Evolutionary conservation across 2,797 vertebrate species (phyloP), one percentile per base, ranked within the genome.

Genomic region (Sus cebifrons): DNA sequence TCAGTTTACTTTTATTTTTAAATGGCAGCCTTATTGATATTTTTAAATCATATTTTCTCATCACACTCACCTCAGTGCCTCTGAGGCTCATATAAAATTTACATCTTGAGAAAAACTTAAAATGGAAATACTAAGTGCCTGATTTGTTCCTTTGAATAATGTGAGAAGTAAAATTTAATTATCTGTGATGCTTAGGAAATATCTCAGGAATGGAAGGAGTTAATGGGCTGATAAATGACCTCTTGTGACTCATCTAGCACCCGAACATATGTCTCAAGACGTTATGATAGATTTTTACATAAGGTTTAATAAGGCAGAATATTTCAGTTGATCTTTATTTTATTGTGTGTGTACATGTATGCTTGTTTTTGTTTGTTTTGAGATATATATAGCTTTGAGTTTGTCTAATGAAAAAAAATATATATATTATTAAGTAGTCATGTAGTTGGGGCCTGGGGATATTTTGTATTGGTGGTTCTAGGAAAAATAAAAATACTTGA

Each of bases 361-460:
- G 9, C 20, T 81, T 71, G 25, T 52, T 58, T 81, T 52, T 92
- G 17, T 54, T 84, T 82, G 15, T 70, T 77, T 77, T 86, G 25
- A n/a, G 18, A 10, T 36, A 40, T 27, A 70, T 7, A 52, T 27
- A 89, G 13, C 11, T 86, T 94, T 74, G 54, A 56, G 25, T 58
- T 87, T n/a, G 74, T 23, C 78, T 95, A 77, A 40, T 65, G 8
- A 94, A 92, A 36, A 36, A 91, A 2, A 77, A 88, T 60, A 13
- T 58, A 16, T 54, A 60, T 40, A 74, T 89, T 82, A 11, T 67
- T 44, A 88, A 79, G 62, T 9, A 82, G 23, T 81, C 44, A 49
- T n/a, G 4, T 84, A 71, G 8, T 27, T 84, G 29, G 23, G 23
- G 11, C 3, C 13, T 15, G 44, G 3, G 2, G 8, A 79, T 68